Base-by-base conservation (phyloP, 2,888 invertebrate species). In the Phasia obesa region DNA sequence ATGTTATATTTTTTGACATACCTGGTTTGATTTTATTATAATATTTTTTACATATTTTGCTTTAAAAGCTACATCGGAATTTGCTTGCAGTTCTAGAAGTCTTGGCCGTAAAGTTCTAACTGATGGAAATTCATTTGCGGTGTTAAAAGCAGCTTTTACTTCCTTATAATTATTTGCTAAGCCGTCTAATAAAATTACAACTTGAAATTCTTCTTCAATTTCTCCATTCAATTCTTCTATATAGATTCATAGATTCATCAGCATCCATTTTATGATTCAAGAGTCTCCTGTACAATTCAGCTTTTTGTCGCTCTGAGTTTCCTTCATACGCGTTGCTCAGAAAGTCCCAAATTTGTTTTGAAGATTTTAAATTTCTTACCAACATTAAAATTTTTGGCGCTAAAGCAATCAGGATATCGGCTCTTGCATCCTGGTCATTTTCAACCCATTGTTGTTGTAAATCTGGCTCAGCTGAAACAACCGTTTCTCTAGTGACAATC, bases 391-490 rank as follows among this genome's bases (percentile, higher is more conserved):
- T 65, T 35, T 27, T 55, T 27, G 42, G 51, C 3, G 17, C 23
- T 25, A 55, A 55, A 38, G 25, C 23, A 19, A 69, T 69, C 25
- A 55, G 23, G 2, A 69, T 69, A 25, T 55, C 55, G 15, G 67
- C 67, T 55, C 42, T 53, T 42, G 38, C 67, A 55, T 55, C 42
- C 19, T 69, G 67, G 38, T 53, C 67, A 17, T 69, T 69, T 53
- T 42, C 42, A 44, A 6, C 13, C 17, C 44, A 44, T 13, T 17
- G 44, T 3, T 44, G 13, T 6, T 5, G n/a, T 44, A 44, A 25
- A 15, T 17, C 55, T 25, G 60, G 25, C 19, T 62, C 47, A 62
- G 44, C 25, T 27, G 62, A 47, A 25, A 2, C 27, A 44, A 13
- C 11, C 21, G 47, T 19, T 44, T 62, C 25, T 4, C 17, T 47